A percentile compares a stretch with the other conserved stretches of the same genome.
Conservation (phyloP, 1,140 invertebrate species). For the Capitella teleta region DNA sequence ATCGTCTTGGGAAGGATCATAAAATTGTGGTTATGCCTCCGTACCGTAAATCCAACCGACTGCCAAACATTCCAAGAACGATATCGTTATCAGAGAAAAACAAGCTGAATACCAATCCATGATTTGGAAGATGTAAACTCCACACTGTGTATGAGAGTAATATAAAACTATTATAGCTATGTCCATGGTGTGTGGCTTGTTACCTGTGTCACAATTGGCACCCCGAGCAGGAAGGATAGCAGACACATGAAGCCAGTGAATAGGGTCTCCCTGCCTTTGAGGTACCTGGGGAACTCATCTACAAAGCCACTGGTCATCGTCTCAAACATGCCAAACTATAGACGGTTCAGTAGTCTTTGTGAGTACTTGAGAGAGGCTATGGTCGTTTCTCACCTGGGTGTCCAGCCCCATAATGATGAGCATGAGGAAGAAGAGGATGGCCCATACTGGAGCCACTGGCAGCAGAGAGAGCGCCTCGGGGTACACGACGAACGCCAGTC, state of each 20-base stretch:
- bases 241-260: conserved; percentile 43
- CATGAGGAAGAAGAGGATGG: too few relatives aligned
- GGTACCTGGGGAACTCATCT: conserved; percentile 70
- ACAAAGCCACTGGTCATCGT: conserved; percentile 92
- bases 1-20: too few relatives aligned
- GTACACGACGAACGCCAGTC: too few relatives aligned
- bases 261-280: conserved; percentile 16
- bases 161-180: not conserved
- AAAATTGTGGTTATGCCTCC: too few relatives aligned
- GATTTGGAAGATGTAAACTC: conserved; percentile 39
- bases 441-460: too few relatives aligned
- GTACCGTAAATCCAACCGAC: conserved; percentile 26
- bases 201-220: conserved; percentile 54
- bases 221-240: conserved; percentile 51
- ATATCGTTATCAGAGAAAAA: conserved; percentile 21
- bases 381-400: too few relatives aligned
- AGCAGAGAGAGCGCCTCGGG: too few relatives aligned
- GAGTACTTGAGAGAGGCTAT: too few relatives aligned
- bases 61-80: conserved; percentile 16
- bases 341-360: too few relatives aligned
- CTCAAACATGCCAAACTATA: conserved; percentile 95
- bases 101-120: conserved; percentile 41
- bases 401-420: too few relatives aligned
- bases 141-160: conserved; percentile 24
- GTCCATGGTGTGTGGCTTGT: too few relatives aligned